These are phyloP conservation scores for Brachionus rotundiformis DNA, from an alignment of 1,140 invertebrate species.

Conservation along the genomic window DNA sequence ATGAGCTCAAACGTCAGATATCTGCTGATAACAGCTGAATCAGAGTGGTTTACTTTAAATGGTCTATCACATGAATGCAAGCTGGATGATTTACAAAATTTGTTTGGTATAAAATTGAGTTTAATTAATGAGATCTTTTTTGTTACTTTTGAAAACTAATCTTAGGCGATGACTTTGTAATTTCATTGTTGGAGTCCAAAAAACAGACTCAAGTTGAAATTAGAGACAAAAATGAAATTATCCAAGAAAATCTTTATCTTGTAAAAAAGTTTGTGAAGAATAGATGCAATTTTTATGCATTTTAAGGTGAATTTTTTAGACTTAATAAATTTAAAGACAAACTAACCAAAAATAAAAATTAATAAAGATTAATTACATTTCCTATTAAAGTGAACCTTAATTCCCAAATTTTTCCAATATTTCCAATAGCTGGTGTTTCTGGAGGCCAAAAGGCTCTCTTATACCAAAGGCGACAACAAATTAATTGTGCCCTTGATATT, in stretches of 20 bases:
- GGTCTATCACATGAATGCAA: neutral
- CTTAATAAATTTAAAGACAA: too few species aligned
- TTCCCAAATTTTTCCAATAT: too few species aligned
- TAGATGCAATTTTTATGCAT: neutral
- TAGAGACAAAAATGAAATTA: neutral
- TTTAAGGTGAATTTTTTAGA: neutral
- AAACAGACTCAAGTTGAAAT: neutral
- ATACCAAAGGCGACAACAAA: too few species aligned
- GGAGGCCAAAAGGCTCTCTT: too few species aligned
- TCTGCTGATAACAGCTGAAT: neutral
- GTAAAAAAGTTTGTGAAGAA: neutral
- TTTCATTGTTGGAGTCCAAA: neutral
- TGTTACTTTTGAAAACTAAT: too few species aligned
- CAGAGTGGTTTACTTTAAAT: neutral
- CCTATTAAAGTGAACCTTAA: too few species aligned
- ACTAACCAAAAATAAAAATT: too few species aligned
- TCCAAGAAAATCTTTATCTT: neutral
- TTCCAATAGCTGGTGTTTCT: too few species aligned
- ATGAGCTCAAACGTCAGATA: neutral
- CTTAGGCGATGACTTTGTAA: neutral
- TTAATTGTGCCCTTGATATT: too few species aligned
- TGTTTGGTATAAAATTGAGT: neutral
- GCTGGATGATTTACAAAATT: neutral
- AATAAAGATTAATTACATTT: too few species aligned
- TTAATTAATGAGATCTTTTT: too few species aligned